Percentiles rank a stretch among this genome's conserved stretches.
Evolutionary conservation across 2,888 invertebrate species (phyloP).

Genomic region (Plebejus argus): DNA sequence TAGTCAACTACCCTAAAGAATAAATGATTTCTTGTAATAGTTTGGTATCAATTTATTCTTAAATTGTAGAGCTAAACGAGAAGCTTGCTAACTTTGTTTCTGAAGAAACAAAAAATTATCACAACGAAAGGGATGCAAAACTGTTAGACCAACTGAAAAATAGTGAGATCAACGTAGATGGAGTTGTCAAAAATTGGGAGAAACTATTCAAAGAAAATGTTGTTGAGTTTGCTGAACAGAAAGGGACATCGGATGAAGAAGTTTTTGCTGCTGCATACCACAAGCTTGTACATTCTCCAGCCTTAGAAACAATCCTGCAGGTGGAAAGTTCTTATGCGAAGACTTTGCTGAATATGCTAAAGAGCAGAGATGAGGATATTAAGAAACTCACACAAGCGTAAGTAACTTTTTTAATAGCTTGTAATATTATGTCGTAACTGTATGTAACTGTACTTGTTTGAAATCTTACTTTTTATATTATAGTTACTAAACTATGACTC

Average conservation of each 20-base stretch:
- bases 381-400: conserved; percentile 84
- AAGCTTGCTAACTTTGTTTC: conserved; percentile 83
- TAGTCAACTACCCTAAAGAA: not conserved
- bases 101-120: conserved; percentile 83
- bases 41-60: not conserved
- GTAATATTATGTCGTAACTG: not conserved
- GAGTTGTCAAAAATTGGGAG: conserved; percentile 89
- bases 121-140: conserved; percentile 83
- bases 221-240: conserved; percentile 89
- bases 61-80: conserved; percentile 78
- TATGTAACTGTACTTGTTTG: too few species aligned
- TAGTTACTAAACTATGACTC: too few species aligned
- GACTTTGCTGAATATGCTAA: conserved; percentile 86
- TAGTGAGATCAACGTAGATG: conserved; percentile 86
- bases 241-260: conserved; percentile 91
- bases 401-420: conserved; percentile 33
- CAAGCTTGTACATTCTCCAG: conserved; percentile 90
- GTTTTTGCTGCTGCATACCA: conserved; percentile 93
- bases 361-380: conserved; percentile 87
- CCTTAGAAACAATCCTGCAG: conserved; percentile 92
- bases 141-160: conserved; percentile 82
- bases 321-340: conserved; percentile 93
- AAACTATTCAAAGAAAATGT: conserved; percentile 90
- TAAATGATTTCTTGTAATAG: not conserved
- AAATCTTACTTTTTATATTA: too few species aligned